Percentiles rank a stretch among this genome's conserved stretches.
These are phyloP conservation scores for Lasioglossum malachurum DNA, from an alignment of 2,888 invertebrate genomes.

Conservation along the genomic window DNA sequence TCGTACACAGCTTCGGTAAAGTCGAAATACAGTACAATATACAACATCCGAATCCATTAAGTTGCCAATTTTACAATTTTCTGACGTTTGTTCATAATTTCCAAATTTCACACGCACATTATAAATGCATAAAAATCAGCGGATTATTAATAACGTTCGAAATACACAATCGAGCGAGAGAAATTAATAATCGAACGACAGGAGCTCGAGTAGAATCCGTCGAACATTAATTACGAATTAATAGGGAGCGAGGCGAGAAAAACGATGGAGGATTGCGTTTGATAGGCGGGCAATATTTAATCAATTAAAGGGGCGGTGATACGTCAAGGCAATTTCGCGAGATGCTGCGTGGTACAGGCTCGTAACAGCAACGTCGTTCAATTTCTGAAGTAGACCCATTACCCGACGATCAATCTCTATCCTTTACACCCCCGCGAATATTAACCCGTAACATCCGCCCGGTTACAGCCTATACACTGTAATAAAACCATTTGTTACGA, in stretches of 20 bases:
- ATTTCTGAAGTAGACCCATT: constrained; percentile 22
- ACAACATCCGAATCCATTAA: not conserved
- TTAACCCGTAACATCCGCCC: constrained; percentile 22
- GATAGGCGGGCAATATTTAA: not conserved
- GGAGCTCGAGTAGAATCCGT: not conserved
- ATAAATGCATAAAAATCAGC: not conserved
- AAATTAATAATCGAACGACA: not conserved
- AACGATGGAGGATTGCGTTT: not conserved
- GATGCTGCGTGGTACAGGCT: not conserved
- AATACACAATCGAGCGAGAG: not conserved
- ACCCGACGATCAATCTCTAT: constrained; percentile 26
- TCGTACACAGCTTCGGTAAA: not conserved
- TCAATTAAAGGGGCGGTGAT: not conserved
- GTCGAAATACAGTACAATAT: not conserved
- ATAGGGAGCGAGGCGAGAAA: not conserved
- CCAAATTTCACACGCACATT: not conserved
- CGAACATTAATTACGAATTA: not conserved
- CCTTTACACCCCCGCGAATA: constrained; percentile 14
- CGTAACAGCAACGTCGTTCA: constrained; percentile 19
- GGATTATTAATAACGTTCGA: not conserved
- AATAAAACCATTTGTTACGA: constrained; percentile 41
- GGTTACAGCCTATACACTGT: constrained; percentile 22
- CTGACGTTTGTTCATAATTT: not conserved
- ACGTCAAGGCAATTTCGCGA: not conserved
- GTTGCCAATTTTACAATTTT: not conserved